These are phyloP conservation scores for Heliconius hewitsoni DNA, from an alignment of 1,140 invertebrate species.

Conservation along the genomic window DNA sequence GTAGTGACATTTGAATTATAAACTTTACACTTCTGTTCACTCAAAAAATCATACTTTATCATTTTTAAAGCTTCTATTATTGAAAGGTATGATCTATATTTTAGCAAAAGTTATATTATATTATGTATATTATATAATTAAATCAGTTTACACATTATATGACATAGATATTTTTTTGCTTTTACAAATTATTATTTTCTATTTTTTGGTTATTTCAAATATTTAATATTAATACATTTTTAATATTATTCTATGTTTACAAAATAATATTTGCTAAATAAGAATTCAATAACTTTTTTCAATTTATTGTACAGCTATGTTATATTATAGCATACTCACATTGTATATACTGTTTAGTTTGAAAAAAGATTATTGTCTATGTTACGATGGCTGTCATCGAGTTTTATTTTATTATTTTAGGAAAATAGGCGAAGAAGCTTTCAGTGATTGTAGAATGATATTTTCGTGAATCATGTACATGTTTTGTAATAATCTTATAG, in stretches of 20 bases:
- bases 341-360: conserved; percentile 25
- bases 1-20: conserved; percentile 11
- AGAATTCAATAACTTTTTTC: too few species aligned
- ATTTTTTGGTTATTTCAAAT: neutral
- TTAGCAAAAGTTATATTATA: neutral
- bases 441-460: conserved; percentile 71
- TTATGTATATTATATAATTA: neutral
- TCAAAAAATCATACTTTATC: neutral
- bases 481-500: conserved; percentile 76
- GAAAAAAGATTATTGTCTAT: conserved; percentile 58
- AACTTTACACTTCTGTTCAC: conserved; percentile 8
- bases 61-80: neutral
- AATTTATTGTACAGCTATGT: neutral
- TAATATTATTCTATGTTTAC: too few species aligned
- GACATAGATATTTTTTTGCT: too few species aligned
- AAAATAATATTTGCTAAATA: too few species aligned
- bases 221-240: too few species aligned
- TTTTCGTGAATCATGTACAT: conserved; percentile 81
- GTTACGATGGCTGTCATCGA: conserved; percentile 77
- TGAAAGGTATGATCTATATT: neutral
- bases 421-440: conserved; percentile 72
- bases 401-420: conserved; percentile 76
- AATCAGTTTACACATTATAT: neutral
- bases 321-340: neutral
- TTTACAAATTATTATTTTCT: neutral